These are phyloP conservation scores for Carabus problematicus DNA, from an alignment of 2,888 invertebrate species.

Conservation along the genomic window DNA sequence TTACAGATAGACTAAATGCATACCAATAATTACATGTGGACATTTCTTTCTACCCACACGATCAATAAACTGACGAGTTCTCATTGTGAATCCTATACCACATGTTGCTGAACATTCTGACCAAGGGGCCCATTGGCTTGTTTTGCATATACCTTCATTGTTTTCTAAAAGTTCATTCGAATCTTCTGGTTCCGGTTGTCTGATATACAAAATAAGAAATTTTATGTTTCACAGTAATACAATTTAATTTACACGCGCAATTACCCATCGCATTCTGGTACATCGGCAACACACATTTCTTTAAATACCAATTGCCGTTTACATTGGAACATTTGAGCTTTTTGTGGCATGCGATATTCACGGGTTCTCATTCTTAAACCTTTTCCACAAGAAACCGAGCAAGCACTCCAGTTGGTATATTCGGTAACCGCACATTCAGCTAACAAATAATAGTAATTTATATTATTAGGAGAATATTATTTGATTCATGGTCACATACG, in stretches of 20 bases:
- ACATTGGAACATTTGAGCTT: slow-evolving; percentile 75
- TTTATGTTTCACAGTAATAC: slow-evolving; percentile 5
- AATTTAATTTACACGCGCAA: slow-evolving; percentile 50
- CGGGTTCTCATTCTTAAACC: slow-evolving; percentile 82
- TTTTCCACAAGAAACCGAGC: slow-evolving; percentile 88
- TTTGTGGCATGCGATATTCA: slow-evolving; percentile 72
- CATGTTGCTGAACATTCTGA: slow-evolving; percentile 88
- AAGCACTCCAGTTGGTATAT: slow-evolving; percentile 80
- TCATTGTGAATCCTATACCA: slow-evolving; percentile 77
- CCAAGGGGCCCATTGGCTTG: slow-evolving; percentile 79
- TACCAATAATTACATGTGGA: slow-evolving; percentile 72
- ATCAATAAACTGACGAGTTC: slow-evolving; percentile 77
- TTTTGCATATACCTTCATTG: slow-evolving; percentile 67
- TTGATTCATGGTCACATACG: slow-evolving; percentile 63
- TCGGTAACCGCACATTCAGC: slow-evolving; percentile 82
- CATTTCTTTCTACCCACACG: slow-evolving; percentile 83
- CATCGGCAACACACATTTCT: slow-evolving; percentile 86
- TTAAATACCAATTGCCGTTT: slow-evolving; percentile 80
- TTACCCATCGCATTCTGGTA: slow-evolving; percentile 76
- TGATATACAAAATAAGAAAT: slow-evolving; percentile 13
- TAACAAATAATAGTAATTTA: slow-evolving; percentile 54
- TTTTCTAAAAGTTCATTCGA: slow-evolving; percentile 48
- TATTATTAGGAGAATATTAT: slow-evolving; percentile 19
- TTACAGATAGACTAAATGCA: slow-evolving; percentile 40
- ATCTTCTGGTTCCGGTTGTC: slow-evolving; percentile 36